Evolutionary conservation across 2,797 vertebrate genomes (phyloP).

Genomic region (Chrosomus eos): DNA sequence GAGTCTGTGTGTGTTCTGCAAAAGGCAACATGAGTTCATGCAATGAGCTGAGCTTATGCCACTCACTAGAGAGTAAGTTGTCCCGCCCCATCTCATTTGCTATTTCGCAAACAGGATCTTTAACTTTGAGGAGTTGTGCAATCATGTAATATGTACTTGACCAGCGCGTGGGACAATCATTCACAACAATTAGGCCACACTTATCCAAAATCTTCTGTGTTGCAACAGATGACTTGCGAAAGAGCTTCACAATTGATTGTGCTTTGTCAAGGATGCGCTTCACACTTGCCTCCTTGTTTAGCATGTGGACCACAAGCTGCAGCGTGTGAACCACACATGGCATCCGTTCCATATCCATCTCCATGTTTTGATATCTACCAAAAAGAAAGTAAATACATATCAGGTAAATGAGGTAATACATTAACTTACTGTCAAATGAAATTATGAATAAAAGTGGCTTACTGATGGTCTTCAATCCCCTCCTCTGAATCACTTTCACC

Average conservation of each 20-base stretch:
- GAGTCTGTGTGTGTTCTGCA: conserved; percentile 51
- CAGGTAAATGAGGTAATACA: too few relatives aligned
- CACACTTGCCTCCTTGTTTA: conserved; percentile 12
- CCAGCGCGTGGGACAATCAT: conserved; percentile 58
- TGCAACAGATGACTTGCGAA: conserved; percentile 34
- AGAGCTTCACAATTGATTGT: conserved; percentile 26
- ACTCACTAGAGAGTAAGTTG: conserved; percentile 50
- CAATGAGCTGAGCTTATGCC: conserved; percentile 53
- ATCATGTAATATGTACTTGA: conserved; percentile 59
- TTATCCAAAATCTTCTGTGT: conserved; percentile 44
- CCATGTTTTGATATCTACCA: too few relatives aligned
- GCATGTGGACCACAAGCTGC: conserved; percentile 26
- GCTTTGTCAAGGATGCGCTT: too few relatives aligned
- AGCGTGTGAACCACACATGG: conserved; percentile 41
- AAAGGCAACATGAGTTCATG: conserved; percentile 59
- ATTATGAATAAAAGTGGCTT: background rate
- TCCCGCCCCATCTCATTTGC: conserved; percentile 53
- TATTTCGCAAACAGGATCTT: conserved; percentile 41
- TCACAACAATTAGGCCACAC: conserved; percentile 50
- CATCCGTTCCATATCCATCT: conserved; percentile 18
- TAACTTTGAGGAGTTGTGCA: conserved; percentile 49
- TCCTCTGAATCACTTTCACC: conserved; percentile 25
- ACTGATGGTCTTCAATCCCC: conserved; percentile 34
- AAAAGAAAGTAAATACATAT: too few relatives aligned
- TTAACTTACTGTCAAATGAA: too few relatives aligned